Percentiles rank a stretch among this genome's conserved stretches.
These are phyloP conservation scores for Knipowitschia caucasica DNA, from an alignment of 2,797 vertebrate species.

Conservation along the genomic window DNA sequence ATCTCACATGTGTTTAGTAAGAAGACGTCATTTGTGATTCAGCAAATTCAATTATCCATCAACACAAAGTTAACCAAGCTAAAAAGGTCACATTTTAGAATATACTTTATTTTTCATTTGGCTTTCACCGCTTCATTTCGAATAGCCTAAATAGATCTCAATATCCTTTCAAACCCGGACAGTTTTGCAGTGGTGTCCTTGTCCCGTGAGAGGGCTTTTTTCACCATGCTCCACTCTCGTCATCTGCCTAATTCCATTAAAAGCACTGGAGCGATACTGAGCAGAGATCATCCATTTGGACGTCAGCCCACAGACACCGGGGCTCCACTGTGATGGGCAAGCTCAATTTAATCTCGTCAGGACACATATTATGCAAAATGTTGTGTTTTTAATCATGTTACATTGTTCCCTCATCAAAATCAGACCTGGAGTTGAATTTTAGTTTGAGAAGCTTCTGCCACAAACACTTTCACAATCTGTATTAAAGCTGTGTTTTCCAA, in stretches of 20 bases:
- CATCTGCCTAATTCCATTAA: conserved; percentile 42
- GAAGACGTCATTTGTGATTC: not conserved
- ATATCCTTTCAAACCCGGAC: conserved; percentile 9
- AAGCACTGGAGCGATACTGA: conserved; percentile 25
- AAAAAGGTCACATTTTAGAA: not conserved
- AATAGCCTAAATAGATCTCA: not conserved
- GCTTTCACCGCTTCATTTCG: not conserved
- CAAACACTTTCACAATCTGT: too few relatives aligned
- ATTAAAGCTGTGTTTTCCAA: too few relatives aligned
- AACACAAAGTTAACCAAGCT: not conserved
- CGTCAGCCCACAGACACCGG: not conserved
- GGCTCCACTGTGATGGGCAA: not conserved
- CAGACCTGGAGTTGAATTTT: too few relatives aligned
- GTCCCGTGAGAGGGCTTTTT: conserved; percentile 5
- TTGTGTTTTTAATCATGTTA: too few relatives aligned
- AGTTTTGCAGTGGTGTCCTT: conserved; percentile 10
- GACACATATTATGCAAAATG: too few relatives aligned
- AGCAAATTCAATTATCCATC: not conserved
- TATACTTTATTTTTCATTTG: not conserved
- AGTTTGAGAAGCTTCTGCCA: too few relatives aligned
- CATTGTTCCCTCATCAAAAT: too few relatives aligned
- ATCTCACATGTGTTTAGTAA: not conserved
- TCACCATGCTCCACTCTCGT: conserved; percentile 2
- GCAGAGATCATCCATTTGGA: conserved; percentile 18
- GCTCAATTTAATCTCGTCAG: too few relatives aligned